A percentile compares a stretch with the other conserved stretches of the same genome.
These are phyloP conservation scores for Monopterus albus DNA, from an alignment of 2,113 vertebrate genomes.

Conservation along the genomic window DNA sequence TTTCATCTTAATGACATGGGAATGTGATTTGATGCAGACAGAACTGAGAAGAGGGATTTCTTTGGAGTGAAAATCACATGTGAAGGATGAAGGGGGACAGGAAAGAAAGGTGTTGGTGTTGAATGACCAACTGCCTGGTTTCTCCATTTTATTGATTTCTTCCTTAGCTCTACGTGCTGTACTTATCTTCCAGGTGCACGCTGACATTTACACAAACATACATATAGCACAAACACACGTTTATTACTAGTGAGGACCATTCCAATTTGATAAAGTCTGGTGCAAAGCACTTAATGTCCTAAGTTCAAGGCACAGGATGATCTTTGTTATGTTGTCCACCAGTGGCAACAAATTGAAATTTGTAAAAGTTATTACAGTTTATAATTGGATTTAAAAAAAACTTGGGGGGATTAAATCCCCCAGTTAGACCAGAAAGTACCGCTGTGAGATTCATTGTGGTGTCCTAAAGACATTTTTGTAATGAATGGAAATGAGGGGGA, in stretches of 20 bases:
- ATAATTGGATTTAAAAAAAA: background rate
- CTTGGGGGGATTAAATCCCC: background rate
- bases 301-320: background rate
- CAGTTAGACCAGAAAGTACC: background rate
- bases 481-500: too few species aligned
- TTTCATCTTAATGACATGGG: conserved; percentile 32
- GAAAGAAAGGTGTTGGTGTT: background rate
- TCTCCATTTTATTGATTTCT: conserved; percentile 50
- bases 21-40: conserved; percentile 21
- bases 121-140: conserved; percentile 34
- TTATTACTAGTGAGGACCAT: conserved; percentile 19
- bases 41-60: conserved; percentile 34
- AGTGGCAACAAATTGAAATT: background rate
- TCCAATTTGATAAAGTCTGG: too few species aligned
- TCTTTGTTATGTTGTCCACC: background rate
- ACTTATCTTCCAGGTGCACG: conserved; percentile 56
- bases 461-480: too few species aligned
- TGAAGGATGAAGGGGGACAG: conserved; percentile 47
- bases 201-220: conserved; percentile 41
- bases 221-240: conserved; percentile 43
- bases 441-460: too few species aligned
- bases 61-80: conserved; percentile 53
- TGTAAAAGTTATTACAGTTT: conserved; percentile 5
- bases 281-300: conserved; percentile 7
- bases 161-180: conserved; percentile 35